phyloP scores from a whole-genome alignment of 2,113 vertebrate species.

The Otolemur garnettii region DNA sequence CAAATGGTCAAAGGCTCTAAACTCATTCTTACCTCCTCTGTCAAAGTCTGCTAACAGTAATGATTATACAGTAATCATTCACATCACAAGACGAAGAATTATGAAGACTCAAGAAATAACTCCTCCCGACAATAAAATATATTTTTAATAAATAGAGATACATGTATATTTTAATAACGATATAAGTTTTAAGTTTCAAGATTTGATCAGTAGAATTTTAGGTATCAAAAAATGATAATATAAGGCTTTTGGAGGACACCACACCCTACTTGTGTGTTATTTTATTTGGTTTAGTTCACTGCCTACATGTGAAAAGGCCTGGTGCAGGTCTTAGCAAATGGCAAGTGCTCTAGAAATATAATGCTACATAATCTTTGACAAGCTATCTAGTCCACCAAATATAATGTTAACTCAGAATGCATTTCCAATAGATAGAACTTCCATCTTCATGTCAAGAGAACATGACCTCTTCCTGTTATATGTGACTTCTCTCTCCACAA shows the following conservation, averaged over 20 bases:
- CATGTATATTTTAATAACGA: not conserved
- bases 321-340: not conserved
- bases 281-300: not conserved
- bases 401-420: not conserved
- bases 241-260: not conserved
- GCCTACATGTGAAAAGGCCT: not conserved
- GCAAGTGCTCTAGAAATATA: not conserved
- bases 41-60: not conserved
- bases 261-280: not conserved
- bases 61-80: not conserved
- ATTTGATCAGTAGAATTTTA: conserved; percentile 5
- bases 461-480: not conserved
- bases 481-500: not conserved
- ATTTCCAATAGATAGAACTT: not conserved
- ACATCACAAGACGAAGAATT: not conserved
- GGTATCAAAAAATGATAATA: not conserved
- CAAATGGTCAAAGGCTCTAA: not conserved
- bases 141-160: not conserved
- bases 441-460: not conserved
- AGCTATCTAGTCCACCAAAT: not conserved
- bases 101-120: conserved; percentile 18
- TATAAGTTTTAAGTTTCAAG: not conserved
- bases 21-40: not conserved
- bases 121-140: not conserved
- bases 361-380: not conserved